These are phyloP conservation scores for Strongylocentrotus purpuratus DNA, from an alignment of 35 echinoderm and acorn worm genomes.

Conservation along the genomic window DNA sequence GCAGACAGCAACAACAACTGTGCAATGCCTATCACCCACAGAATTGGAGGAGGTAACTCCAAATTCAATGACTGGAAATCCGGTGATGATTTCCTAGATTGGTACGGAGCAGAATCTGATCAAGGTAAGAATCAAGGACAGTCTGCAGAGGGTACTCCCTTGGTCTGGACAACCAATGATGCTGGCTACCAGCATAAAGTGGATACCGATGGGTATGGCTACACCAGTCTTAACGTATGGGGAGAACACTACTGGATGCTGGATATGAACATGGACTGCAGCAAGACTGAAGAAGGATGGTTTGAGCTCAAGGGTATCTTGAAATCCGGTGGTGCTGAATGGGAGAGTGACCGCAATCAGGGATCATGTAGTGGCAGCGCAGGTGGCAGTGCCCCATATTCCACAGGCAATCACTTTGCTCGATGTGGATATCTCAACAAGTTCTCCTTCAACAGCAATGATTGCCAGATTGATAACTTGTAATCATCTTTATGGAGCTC, in stretches of 20 bases:
- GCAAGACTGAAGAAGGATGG: constrained; percentile 76
- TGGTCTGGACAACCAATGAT: constrained; percentile 78
- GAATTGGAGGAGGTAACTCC: constrained; percentile 38
- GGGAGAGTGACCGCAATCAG: constrained; percentile 67
- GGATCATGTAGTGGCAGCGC: constrained; percentile 35
- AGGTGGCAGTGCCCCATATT: constrained; percentile 63
- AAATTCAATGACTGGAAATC: constrained; percentile 71
- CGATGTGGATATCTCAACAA: constrained; percentile 75
- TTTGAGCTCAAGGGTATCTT: constrained; percentile 76
- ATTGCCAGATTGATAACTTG: constrained; percentile 50
- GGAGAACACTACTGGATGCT: constrained; percentile 87
- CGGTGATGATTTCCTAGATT: constrained; percentile 77
- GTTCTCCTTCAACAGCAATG: constrained; percentile 62
- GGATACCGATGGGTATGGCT: constrained; percentile 65
- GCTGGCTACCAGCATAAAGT: constrained; percentile 30
- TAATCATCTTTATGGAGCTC: neutral
- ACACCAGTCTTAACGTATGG: constrained; percentile 69
- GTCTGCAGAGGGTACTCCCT: constrained; percentile 60
- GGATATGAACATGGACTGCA: constrained; percentile 76
- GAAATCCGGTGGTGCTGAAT: constrained; percentile 36
- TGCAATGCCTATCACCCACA: constrained; percentile 69
- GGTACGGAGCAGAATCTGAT: constrained; percentile 84
- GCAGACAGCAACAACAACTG: constrained; percentile 54
- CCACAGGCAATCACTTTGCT: constrained; percentile 73
- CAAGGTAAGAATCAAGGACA: constrained; percentile 65